Evolutionary conservation across 2,888 invertebrate genomes (phyloP).

Genomic region (Galerucella pusilla): DNA sequence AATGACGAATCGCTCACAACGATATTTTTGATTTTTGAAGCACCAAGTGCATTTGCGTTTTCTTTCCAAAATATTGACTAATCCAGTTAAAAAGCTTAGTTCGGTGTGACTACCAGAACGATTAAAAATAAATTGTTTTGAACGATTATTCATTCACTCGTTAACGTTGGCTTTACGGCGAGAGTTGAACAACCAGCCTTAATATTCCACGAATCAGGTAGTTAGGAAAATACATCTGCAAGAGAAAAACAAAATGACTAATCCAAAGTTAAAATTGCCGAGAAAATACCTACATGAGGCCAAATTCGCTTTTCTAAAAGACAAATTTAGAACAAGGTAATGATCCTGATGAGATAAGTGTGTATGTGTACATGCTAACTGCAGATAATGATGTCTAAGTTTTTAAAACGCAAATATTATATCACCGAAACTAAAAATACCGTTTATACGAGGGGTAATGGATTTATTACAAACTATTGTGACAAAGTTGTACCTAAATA

Average conservation of each 20-base stretch:
- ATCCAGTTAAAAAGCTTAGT: background rate
- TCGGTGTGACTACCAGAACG: background rate
- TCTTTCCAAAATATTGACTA: background rate
- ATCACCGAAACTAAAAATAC: slow-evolving; percentile 27
- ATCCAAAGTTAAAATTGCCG: slow-evolving; percentile 40
- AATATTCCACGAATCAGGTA: background rate
- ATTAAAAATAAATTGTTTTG: slow-evolving; percentile 4
- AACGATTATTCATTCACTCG: slow-evolving; percentile 16
- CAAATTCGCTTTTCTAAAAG: slow-evolving; percentile 41
- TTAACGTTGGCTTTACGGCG: slow-evolving; percentile 8
- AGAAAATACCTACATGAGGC: slow-evolving; percentile 34
- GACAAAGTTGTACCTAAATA: too few relatives aligned
- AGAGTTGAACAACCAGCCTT: slow-evolving; percentile 3
- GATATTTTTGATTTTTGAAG: too few relatives aligned
- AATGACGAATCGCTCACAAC: too few relatives aligned
- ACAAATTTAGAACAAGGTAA: slow-evolving; percentile 46
- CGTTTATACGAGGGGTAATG: background rate
- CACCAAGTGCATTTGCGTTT: background rate
- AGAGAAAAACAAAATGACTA: slow-evolving; percentile 41
- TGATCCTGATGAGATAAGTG: slow-evolving; percentile 38
- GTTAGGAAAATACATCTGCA: background rate
- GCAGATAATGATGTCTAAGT: slow-evolving; percentile 30
- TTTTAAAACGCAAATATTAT: slow-evolving; percentile 34
- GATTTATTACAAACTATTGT: too few relatives aligned
- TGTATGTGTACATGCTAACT: slow-evolving; percentile 30